Percentiles rank a stretch among this genome's conserved stretches.
Evolutionary conservation across 1,140 invertebrate genomes (phyloP).

Genomic region (Gonatopus flavifemur): DNA sequence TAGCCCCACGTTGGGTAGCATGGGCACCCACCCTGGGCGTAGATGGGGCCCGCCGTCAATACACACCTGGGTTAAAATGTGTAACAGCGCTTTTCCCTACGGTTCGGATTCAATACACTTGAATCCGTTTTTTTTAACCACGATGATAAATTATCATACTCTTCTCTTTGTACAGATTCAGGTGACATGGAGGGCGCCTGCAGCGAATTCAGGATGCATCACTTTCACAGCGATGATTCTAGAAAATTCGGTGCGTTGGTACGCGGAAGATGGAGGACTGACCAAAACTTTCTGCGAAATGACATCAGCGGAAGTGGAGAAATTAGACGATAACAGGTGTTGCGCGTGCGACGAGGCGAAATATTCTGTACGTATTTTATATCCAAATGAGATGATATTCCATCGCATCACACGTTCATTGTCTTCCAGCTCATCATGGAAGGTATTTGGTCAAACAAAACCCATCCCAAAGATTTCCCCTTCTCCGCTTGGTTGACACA

Average conservation of each 20-base stretch:
- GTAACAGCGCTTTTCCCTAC: no score
- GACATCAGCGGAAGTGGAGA: constrained; percentile 60
- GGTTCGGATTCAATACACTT: no score
- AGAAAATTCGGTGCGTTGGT: constrained; percentile 82
- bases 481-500: constrained; percentile 87
- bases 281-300: constrained; percentile 83
- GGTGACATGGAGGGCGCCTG: constrained; percentile 88
- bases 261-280: constrained; percentile 83
- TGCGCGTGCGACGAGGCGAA: constrained; percentile 92
- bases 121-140: no score
- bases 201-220: constrained; percentile 81
- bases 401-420: neutral
- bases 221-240: constrained; percentile 83
- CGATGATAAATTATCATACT: neutral
- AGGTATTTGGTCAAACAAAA: constrained; percentile 93
- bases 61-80: no score
- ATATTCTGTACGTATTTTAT: constrained; percentile 75
- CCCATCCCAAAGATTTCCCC: constrained; percentile 97
- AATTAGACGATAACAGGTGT: constrained; percentile 59
- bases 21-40: no score
- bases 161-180: constrained; percentile 58
- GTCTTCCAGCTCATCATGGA: constrained; percentile 82
- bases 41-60: no score
- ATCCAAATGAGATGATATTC: neutral
- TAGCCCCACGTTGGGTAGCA: no score